A percentile compares a stretch with the other conserved stretches of the same genome.
Evolutionary conservation across 2,113 vertebrate species (phyloP).

Genomic region (Pachypanchax playfairii): DNA sequence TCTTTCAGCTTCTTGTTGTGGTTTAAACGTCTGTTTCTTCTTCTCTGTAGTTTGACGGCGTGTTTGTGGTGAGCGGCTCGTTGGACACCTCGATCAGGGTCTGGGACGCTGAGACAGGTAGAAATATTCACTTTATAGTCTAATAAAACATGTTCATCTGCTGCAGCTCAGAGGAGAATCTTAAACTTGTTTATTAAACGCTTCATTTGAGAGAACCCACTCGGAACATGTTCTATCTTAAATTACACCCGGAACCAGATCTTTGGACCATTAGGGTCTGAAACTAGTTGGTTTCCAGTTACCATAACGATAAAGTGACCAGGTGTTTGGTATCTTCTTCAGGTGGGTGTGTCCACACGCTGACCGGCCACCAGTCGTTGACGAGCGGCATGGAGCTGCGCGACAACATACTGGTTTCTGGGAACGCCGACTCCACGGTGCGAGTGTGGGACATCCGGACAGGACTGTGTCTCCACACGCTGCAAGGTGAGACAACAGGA

Average conservation of each 20-base stretch:
- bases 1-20: not conserved
- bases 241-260: too few relatives aligned
- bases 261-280: too few relatives aligned
- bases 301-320: not conserved
- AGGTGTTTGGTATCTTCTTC: not conserved
- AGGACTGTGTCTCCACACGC: conserved; percentile 97
- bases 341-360: conserved; percentile 94
- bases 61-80: conserved; percentile 95
- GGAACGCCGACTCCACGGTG: conserved; percentile 97
- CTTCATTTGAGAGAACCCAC: too few relatives aligned
- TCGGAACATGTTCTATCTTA: too few relatives aligned
- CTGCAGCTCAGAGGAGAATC: too few relatives aligned
- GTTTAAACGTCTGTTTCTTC: not conserved
- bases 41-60: conserved; percentile 88
- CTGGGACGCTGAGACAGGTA: conserved; percentile 93
- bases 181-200: too few relatives aligned
- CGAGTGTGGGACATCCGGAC: conserved; percentile 98
- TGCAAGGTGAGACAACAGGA: conserved; percentile 86
- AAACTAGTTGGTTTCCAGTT: too few relatives aligned
- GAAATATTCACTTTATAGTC: too few relatives aligned
- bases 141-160: too few relatives aligned
- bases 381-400: conserved; percentile 98
- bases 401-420: conserved; percentile 95
- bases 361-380: conserved; percentile 96
- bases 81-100: conserved; percentile 97